These are phyloP conservation scores for Trimorus sp. DNA, from an alignment of 2,888 invertebrate species.

Conservation along the genomic window DNA sequence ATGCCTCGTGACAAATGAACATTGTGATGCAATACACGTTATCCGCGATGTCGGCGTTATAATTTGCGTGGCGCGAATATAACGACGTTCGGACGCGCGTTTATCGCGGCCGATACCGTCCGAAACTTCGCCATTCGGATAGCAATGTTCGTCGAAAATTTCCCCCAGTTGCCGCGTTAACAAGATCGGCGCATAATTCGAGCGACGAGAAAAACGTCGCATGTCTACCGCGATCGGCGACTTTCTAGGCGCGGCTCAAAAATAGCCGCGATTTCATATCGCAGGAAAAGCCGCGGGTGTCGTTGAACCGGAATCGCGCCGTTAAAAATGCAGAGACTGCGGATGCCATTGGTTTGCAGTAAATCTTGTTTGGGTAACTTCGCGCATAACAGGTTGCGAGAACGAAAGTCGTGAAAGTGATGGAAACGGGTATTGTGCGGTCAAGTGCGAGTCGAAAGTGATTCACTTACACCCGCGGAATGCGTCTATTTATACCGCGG, in stretches of 20 bases:
- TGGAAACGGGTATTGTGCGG: constrained; percentile 50
- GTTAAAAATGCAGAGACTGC: constrained; percentile 29
- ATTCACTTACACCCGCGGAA: constrained; percentile 39
- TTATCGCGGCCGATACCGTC: constrained; percentile 61
- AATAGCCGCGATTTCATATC: constrained; percentile 7
- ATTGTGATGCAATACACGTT: constrained; percentile 64
- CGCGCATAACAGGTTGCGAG: constrained; percentile 46
- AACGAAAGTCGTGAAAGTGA: constrained; percentile 78
- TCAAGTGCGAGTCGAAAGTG: constrained; percentile 60
- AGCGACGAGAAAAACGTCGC: not conserved
- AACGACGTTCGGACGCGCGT: constrained; percentile 58
- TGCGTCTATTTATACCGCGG: constrained; percentile 44
- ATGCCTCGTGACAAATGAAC: constrained; percentile 68
- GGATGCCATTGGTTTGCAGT: constrained; percentile 32
- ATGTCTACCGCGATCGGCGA: too few species aligned
- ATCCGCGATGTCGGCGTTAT: constrained; percentile 61
- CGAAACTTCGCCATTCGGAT: constrained; percentile 67
- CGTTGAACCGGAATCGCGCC: constrained; percentile 26
- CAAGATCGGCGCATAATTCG: too few species aligned
- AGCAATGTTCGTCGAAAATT: constrained; percentile 72
- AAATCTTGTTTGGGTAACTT: constrained; percentile 53
- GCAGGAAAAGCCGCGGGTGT: constrained; percentile 18
- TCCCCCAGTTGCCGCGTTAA: constrained; percentile 35
- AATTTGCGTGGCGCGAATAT: constrained; percentile 61
- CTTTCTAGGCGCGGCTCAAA: not conserved